Evolutionary conservation across 35 echinoderm and acorn worm species (phyloP), one percentile per base, ranked within the genome.

Genomic region (Amphiura filiformis): DNA sequence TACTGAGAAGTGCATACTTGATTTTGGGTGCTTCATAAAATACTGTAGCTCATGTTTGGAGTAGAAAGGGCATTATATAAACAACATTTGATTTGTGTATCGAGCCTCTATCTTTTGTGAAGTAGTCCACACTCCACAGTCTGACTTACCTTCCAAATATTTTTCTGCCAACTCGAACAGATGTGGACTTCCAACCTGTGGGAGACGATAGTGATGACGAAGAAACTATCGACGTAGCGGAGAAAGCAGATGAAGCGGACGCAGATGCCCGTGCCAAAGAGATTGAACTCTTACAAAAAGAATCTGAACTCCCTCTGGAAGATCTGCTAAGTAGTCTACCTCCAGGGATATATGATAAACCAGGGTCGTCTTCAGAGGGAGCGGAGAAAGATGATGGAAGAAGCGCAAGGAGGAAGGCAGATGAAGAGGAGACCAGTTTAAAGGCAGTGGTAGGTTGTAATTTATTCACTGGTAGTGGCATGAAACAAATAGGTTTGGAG

Each of bases 211-310:
- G 89, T 17, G 96, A 99, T 44, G 95, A 98, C 78, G 96, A 99
- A 35, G 93, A 94, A 38, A 99, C 96, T 28, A 98, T 98, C 32
- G 89, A 94, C 41, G 96, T 98, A 39, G 96, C 94, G 77, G 96
- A 98, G 81, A 88, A 91, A 64, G 87, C 82, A 64, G 93, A 90
- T 31, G 87, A 90, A 76, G 64, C 82, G 11, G 84, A 90, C n/a
- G 87, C 87, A 31, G 87, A 92, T 0, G 79, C 92, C 23, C 39
- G 87, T 44, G 84, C 61, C 32, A 88, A 90, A 78, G 96, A 99
- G 82, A 57, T 99, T 35, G 88, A 95, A 57, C 90, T 94, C 40
- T 77, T 99, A 30, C 93, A 99, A 84, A 92, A 93, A 75, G 96
- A 95, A n/a, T 95, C 93, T 38, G 87, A 94, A 80, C 86, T 92